A percentile compares a stretch with the other conserved stretches of the same genome.
These are phyloP conservation scores for Hydra vulgaris DNA, from an alignment of 30 jellyfish, hydroid and myxozoan genomes.

Conservation along the genomic window DNA sequence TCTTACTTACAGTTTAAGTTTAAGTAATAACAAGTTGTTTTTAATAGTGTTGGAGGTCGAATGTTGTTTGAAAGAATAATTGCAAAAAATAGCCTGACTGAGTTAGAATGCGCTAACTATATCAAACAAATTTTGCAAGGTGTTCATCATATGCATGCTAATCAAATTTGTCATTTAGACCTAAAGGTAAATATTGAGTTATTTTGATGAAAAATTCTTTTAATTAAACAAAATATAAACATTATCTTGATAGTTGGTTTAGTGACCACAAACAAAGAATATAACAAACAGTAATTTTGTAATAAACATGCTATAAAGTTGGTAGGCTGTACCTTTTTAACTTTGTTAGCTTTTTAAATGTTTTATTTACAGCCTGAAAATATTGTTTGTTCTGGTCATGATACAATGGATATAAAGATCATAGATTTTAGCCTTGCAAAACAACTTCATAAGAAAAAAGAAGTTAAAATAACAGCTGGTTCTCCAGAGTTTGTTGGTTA, in stretches of 20 bases:
- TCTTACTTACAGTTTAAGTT: neutral
- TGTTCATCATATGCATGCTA: slow-evolving; percentile 54
- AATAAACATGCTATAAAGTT: no score
- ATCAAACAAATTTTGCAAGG: slow-evolving; percentile 78
- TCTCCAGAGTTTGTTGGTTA: slow-evolving; percentile 94
- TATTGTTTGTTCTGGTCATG: slow-evolving; percentile 56
- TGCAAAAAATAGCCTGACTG: slow-evolving; percentile 56
- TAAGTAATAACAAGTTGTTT: neutral
- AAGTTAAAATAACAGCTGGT: slow-evolving; percentile 69
- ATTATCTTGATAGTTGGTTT: neutral
- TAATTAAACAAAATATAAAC: neutral
- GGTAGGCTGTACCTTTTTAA: no score
- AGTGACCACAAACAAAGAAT: neutral
- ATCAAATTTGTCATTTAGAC: slow-evolving; percentile 64
- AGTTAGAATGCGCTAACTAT: slow-evolving; percentile 59
- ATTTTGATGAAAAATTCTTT: no score
- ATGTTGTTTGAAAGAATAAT: slow-evolving; percentile 75
- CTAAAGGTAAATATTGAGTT: slow-evolving; percentile 62
- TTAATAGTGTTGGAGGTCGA: slow-evolving; percentile 78
- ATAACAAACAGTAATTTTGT: neutral
- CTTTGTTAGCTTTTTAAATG: no score
- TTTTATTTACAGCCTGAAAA: slow-evolving; percentile 94
- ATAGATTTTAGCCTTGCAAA: slow-evolving; percentile 87
- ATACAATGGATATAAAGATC: slow-evolving; percentile 48
- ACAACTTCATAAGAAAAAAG: slow-evolving; percentile 51